A percentile compares a stretch with the other conserved stretches of the same genome.
Conservation (phyloP, 2,888 invertebrate species). For the Agrilus cyanescens region DNA sequence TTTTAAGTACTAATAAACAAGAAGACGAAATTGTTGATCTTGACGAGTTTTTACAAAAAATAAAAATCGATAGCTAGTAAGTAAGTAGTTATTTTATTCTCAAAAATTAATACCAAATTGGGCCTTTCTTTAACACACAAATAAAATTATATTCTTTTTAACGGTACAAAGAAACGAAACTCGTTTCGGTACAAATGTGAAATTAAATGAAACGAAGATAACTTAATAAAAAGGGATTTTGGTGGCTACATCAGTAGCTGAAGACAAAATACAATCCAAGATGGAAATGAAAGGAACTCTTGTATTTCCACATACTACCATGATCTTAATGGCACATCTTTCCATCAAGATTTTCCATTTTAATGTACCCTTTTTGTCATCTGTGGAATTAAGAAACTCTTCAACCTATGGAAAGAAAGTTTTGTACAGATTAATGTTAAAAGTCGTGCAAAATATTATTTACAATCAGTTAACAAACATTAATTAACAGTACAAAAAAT, state of each 20-base stretch:
- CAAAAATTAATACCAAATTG: too few relatives aligned
- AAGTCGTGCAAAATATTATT: neutral
- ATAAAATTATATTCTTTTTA: too few relatives aligned
- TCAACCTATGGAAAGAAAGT: conserved; percentile 33
- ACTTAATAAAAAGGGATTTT: neutral
- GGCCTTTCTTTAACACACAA: too few relatives aligned
- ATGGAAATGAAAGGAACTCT: conserved; percentile 29
- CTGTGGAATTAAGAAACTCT: conserved; percentile 40
- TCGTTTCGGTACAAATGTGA: too few relatives aligned
- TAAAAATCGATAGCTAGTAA: too few relatives aligned
- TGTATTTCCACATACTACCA: conserved; percentile 26
- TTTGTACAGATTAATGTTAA: neutral
- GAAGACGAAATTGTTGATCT: too few relatives aligned
- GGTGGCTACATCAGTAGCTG: conserved; percentile 27
- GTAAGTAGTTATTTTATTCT: too few relatives aligned
- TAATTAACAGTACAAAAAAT: neutral
- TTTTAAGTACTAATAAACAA: too few relatives aligned
- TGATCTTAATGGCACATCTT: conserved; percentile 47
- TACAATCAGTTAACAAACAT: conserved; percentile 2
- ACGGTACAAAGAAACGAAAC: too few relatives aligned
- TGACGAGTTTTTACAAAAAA: too few relatives aligned
- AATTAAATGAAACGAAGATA: too few relatives aligned
- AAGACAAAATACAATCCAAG: conserved; percentile 25
- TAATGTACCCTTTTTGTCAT: conserved; percentile 40
- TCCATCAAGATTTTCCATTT: conserved; percentile 56